Evolutionary conservation across 1,140 invertebrate genomes (phyloP).

Genomic region (Lucilia sericata): DNA sequence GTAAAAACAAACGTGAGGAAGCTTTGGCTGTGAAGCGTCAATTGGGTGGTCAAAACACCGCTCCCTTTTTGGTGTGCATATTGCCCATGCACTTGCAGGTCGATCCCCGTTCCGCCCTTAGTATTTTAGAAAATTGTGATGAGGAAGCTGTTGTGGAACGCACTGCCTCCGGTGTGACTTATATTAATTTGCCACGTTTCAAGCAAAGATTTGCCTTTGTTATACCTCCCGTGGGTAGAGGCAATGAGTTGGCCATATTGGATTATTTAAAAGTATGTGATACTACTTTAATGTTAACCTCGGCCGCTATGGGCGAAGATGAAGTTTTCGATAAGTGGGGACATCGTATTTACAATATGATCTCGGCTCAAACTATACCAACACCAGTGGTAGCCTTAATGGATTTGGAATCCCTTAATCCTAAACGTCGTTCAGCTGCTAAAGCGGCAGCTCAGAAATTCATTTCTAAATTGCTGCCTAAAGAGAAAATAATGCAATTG

Average conservation of each 20-base stretch:
- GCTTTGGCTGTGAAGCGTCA: constrained; percentile 81
- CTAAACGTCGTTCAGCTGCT: constrained; percentile 79
- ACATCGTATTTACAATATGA: constrained; percentile 77
- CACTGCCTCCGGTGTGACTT: constrained; percentile 75
- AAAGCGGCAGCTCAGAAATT: constrained; percentile 83
- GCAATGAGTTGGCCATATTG: constrained; percentile 80
- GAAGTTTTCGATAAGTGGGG: constrained; percentile 81
- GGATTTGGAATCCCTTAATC: constrained; percentile 78
- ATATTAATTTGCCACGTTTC: constrained; percentile 83
- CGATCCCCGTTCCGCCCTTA: constrained; percentile 74
- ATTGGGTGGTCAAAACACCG: constrained; percentile 75
- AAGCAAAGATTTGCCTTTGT: constrained; percentile 88
- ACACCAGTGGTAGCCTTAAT: constrained; percentile 82
- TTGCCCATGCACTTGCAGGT: constrained; percentile 79
- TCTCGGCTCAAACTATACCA: constrained; percentile 87
- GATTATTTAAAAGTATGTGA: constrained; percentile 90
- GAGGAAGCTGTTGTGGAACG: constrained; percentile 73
- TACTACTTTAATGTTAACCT: constrained; percentile 81
- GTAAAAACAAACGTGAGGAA: constrained; percentile 87
- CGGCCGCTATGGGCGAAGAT: constrained; percentile 70
- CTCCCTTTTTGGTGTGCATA: constrained; percentile 84
- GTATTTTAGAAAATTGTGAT: constrained; percentile 79
- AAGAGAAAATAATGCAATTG: constrained; percentile 83
- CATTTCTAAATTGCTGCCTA: constrained; percentile 82
- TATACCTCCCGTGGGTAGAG: constrained; percentile 74